Conservation (phyloP, 2,797 vertebrate species). For the Enteromius radiatus region DNA sequence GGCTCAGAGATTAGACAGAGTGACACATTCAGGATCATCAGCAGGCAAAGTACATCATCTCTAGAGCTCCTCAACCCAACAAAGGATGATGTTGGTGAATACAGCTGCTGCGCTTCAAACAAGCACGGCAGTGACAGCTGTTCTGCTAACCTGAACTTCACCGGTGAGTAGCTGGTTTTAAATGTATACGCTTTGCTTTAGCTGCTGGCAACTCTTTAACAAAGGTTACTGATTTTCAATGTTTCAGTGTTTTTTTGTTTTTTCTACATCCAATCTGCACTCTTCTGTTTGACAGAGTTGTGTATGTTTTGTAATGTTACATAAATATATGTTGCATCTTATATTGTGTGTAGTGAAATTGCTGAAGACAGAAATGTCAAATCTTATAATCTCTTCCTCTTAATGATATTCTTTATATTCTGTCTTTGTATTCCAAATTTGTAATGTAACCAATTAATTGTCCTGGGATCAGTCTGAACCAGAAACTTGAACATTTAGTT, state of each 20-base stretch:
- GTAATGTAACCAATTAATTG: background rate
- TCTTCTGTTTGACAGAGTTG: background rate
- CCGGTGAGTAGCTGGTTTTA: conserved; percentile 81
- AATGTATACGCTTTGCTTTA: conserved; percentile 42
- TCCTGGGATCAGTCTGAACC: conserved; percentile 85
- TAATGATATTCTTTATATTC: background rate
- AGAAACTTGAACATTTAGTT: conserved; percentile 84
- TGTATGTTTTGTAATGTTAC: conserved; percentile 11
- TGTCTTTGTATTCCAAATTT: background rate
- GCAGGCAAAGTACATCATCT: conserved; percentile 79
- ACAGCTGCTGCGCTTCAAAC: conserved; percentile 90
- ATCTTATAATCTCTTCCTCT: background rate
- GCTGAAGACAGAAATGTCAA: conserved; percentile 8
- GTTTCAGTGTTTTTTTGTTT: background rate
- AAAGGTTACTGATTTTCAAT: background rate
- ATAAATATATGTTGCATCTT: conserved; percentile 12
- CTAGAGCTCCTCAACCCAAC: conserved; percentile 87
- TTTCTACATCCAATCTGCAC: conserved; percentile 21
- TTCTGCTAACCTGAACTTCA: conserved; percentile 85
- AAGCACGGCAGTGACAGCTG: conserved; percentile 89
- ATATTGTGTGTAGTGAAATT: conserved; percentile 7
- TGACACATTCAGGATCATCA: conserved; percentile 87
- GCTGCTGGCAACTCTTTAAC: conserved; percentile 10
- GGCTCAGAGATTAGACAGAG: conserved; percentile 86
- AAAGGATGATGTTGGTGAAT: conserved; percentile 87